A percentile compares a stretch with the other conserved stretches of the same genome.
Evolutionary conservation across 2,113 vertebrate species (phyloP).

Genomic region (Chlamydotis undulata): DNA sequence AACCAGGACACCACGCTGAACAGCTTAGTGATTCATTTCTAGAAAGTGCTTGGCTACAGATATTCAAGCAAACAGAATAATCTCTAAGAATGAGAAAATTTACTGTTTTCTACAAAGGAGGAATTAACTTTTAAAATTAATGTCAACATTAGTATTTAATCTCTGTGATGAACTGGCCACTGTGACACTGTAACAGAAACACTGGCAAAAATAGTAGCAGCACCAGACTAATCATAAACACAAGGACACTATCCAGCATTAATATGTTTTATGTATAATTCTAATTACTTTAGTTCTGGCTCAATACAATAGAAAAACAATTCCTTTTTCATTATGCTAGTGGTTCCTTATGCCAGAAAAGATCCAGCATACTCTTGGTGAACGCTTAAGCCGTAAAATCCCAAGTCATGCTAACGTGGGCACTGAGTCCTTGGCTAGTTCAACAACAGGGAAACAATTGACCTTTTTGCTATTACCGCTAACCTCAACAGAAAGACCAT

Average conservation of each 20-base stretch:
- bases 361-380: not conserved
- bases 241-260: not conserved
- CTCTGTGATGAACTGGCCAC: not conserved
- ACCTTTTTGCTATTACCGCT: not conserved
- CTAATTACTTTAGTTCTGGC: not conserved
- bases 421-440: not conserved
- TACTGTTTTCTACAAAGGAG: not conserved
- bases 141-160: slow-evolving; percentile 28
- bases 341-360: not conserved
- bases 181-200: not conserved
- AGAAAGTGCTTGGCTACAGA: not conserved
- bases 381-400: not conserved
- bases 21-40: not conserved
- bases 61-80: not conserved
- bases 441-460: not conserved
- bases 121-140: slow-evolving; percentile 13
- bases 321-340: not conserved
- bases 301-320: not conserved
- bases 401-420: not conserved
- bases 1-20: not conserved
- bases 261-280: not conserved
- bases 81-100: not conserved
- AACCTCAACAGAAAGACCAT: not conserved
- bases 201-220: not conserved
- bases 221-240: not conserved